Evolutionary conservation across 2,797 vertebrate species (phyloP).

Genomic region (Cirrhinus molitorella): DNA sequence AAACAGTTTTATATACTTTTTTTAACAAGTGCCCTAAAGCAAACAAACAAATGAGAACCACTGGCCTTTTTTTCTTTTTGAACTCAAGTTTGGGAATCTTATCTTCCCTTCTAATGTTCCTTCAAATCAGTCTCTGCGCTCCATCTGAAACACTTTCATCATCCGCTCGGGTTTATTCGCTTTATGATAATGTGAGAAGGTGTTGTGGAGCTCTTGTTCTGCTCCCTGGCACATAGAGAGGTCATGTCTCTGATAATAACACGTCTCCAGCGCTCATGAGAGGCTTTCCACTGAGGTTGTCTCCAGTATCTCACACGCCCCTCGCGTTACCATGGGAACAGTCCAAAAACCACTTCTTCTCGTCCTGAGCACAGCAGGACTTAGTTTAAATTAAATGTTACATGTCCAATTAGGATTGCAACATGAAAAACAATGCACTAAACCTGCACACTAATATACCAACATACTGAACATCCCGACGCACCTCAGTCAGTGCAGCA

Average conservation of each 20-base stretch:
- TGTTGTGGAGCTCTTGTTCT: conserved; percentile 3
- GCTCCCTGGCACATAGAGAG: neutral
- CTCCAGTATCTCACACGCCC: neutral
- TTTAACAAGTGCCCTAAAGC: too few species aligned
- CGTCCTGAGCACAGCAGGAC: neutral
- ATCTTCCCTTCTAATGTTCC: conserved; percentile 41
- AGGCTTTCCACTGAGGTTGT: conserved; percentile 26
- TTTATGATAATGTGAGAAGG: conserved; percentile 14
- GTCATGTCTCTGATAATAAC: conserved; percentile 51
- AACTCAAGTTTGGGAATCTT: conserved; percentile 3
- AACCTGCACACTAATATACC: neutral
- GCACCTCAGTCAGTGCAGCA: neutral
- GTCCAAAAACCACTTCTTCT: conserved; percentile 12
- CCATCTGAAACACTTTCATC: neutral
- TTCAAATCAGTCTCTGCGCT: conserved; percentile 1
- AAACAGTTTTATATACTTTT: too few species aligned
- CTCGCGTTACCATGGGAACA: conserved; percentile 59
- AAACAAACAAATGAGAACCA: too few species aligned
- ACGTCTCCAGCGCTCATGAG: conserved; percentile 28
- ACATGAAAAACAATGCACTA: neutral
- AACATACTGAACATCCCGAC: neutral
- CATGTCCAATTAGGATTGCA: neutral
- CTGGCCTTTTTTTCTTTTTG: too few species aligned
- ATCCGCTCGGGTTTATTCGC: neutral
- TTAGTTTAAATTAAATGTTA: neutral